A percentile compares a stretch with the other conserved stretches of the same genome.
These are phyloP conservation scores for Erythrolamprus reginae DNA, from an alignment of 2,113 vertebrate genomes.

Conservation along the genomic window DNA sequence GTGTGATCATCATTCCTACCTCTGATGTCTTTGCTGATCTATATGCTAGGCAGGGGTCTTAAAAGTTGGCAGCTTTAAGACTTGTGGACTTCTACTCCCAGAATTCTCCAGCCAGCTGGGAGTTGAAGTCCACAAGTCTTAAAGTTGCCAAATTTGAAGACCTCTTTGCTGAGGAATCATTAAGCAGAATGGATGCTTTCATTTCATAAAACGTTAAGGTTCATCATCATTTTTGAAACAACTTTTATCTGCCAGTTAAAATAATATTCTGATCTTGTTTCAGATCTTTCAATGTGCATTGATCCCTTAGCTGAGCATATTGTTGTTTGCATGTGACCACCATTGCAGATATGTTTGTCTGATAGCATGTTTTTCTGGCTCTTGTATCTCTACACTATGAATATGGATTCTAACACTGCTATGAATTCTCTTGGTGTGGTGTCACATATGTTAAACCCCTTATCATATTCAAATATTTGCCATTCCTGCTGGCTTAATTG, in stretches of 20 bases:
- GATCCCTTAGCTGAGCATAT: not conserved
- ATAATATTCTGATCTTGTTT: not conserved
- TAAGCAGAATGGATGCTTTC: not conserved
- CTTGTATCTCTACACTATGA: not conserved
- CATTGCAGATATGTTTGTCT: not conserved
- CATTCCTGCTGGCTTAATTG: not conserved
- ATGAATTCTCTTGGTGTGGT: not conserved
- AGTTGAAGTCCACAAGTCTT: too few relatives aligned
- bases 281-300: not conserved
- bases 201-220: not conserved
- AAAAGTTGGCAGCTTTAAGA: too few relatives aligned
- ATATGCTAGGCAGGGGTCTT: not conserved
- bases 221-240: not conserved
- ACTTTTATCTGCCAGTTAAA: not conserved
- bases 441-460: not conserved
- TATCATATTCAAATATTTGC: not conserved
- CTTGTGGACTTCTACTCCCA: too few relatives aligned
- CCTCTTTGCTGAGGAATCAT: not conserved
- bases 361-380: not conserved
- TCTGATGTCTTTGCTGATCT: not conserved
- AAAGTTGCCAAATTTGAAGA: too few relatives aligned
- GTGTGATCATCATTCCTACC: not conserved
- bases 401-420: not conserved
- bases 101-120: too few relatives aligned
- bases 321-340: not conserved